Conservation (phyloP, 2,113 vertebrate species). For the Bos javanicus region DNA sequence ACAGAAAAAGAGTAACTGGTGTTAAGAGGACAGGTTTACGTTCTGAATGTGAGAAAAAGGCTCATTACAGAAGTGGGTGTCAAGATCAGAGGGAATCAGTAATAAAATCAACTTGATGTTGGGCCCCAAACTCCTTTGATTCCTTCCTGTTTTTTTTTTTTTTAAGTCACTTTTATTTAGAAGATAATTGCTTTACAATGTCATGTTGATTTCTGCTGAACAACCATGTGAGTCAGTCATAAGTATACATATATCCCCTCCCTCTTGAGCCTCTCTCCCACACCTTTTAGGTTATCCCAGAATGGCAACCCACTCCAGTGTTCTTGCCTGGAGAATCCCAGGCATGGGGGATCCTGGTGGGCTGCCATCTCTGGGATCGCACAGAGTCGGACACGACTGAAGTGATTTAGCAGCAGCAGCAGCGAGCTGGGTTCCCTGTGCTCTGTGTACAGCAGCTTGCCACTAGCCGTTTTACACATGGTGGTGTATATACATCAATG, state of each 20-base stretch:
- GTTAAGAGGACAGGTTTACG: not conserved
- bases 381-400: too few relatives aligned
- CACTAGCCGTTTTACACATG: not conserved
- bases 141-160: not conserved
- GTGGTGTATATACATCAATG: fast-evolving
- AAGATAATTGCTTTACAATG: not conserved
- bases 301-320: not conserved
- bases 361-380: too few relatives aligned
- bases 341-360: too few relatives aligned
- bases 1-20: not conserved
- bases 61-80: not conserved
- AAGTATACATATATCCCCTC: not conserved
- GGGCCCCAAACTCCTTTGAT: not conserved
- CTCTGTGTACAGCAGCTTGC: not conserved
- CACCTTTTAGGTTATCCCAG: not conserved
- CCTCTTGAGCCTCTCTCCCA: not conserved
- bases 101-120: not conserved
- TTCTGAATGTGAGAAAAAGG: not conserved
- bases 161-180: not conserved
- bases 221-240: not conserved
- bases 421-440: not conserved
- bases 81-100: not conserved
- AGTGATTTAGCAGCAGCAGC: fast-evolving
- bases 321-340: too few relatives aligned
- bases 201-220: not conserved